Evolutionary conservation across 1,140 invertebrate species (phyloP), one percentile per base, ranked within the genome.

Genomic region (Grapholita molesta): DNA sequence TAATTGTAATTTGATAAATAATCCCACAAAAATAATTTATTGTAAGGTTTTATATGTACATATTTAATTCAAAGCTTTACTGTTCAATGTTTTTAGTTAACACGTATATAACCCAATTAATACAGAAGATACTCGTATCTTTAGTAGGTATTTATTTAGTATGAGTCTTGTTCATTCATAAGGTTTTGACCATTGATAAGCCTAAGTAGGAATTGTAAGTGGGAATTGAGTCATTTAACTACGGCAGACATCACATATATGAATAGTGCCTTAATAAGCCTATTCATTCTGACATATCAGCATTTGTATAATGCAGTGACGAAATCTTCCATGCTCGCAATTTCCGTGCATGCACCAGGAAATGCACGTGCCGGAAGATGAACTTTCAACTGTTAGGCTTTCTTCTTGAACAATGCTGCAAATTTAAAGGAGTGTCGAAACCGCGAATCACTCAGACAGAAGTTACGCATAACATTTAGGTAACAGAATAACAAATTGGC

Each of bases 391-490:
- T n/a, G 25, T 30, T 61, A 15, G 24, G 35, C 55, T 71, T 71
- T 69, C 72, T 66, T 68, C 35, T 35, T 30, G 68, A 73, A 75
- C 76, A 78, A 73, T 75, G 68, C 55, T 48, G 57, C 38, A 5
- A 61, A 57, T 70, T 71, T 72, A 71, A 70, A 71, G 66, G 68
- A 70, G 57, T 70, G 76, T 65, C 38, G 73, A 75, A 77, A 77
- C 73, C 28, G 38, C 68, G 15, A 68, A 12, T 57, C 9, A 61
- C 15, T 61, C 25, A 30, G 6, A n/a, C 53, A 55, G 8, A n/a
- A 15, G 3, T 57, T 28, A n/a, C 9, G 0, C 11, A 6, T 23
- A 42, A 42, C 12, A 42, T 42, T 15, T 35, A 35, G 42, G 18
- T 30, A 30, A 30, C n/a, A n/a, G 9, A n/a, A 38, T 38, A 38